phyloP scores from a whole-genome alignment of 2,797 vertebrate genomes.

The Sebastes taczanowskii region DNA sequence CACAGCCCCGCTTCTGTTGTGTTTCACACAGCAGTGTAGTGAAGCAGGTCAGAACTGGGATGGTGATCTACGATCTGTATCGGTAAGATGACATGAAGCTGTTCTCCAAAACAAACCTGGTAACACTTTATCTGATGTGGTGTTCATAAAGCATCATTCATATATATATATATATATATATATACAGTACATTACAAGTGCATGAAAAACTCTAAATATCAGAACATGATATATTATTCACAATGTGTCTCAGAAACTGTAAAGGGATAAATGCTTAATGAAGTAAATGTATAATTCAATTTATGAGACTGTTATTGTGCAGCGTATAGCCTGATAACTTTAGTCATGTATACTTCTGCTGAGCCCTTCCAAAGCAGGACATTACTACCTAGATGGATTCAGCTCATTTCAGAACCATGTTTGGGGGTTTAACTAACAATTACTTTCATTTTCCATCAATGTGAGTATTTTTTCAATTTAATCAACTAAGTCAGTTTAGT shows the following conservation, averaged over 20 bases:
- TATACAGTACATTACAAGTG: background rate
- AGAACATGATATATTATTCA: background rate
- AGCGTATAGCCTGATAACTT: too few species aligned
- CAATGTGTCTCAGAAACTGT: background rate
- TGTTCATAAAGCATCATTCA: background rate
- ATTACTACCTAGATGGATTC: background rate
- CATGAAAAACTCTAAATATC: background rate
- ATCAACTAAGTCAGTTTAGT: too few species aligned
- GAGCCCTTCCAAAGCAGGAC: too few species aligned
- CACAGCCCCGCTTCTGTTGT: background rate
- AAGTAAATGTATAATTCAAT: background rate
- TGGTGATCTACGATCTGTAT: background rate
- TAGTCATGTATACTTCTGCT: too few species aligned
- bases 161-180: background rate
- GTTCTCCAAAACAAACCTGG: background rate
- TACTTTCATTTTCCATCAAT: background rate
- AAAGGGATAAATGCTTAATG: background rate
- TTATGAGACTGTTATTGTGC: too few species aligned
- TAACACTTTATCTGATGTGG: slow-evolving; percentile 10
- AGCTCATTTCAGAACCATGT: background rate
- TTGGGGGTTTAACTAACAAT: background rate
- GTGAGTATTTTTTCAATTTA: too few species aligned
- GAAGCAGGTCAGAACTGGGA: background rate
- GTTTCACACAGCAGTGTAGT: background rate
- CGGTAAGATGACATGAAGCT: background rate